A percentile compares a stretch with the other conserved stretches of the same genome.
Conservation (phyloP, 2,113 vertebrate species). For the Ahaetulla prasina region DNA sequence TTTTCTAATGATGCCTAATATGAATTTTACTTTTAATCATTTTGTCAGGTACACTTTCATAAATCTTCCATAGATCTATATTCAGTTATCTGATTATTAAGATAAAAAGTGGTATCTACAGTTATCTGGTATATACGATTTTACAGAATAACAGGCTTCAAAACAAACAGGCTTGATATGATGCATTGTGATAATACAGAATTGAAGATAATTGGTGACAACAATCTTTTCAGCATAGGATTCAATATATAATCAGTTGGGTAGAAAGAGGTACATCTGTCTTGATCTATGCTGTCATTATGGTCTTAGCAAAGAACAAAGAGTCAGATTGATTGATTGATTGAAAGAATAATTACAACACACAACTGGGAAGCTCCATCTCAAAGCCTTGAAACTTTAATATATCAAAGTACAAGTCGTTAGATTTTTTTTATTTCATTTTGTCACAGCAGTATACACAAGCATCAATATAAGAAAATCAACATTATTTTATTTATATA, state of each 20-base stretch:
- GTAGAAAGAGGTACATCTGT: conserved; percentile 27
- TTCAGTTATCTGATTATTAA: not conserved
- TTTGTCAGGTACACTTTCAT: not conserved
- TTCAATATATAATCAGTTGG: conserved; percentile 26
- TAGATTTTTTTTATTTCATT: no score
- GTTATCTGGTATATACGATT: not conserved
- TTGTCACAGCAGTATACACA: no score
- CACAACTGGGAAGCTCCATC: conserved; percentile 36
- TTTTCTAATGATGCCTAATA: not conserved
- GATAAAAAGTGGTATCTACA: not conserved
- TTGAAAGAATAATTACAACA: conserved; percentile 22
- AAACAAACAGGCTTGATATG: not conserved
- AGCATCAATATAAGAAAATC: no score
- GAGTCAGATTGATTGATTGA: not conserved
- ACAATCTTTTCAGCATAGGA: conserved; percentile 14
- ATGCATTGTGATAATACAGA: not conserved
- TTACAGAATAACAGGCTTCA: not conserved
- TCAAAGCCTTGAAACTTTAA: not conserved
- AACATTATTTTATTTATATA: no score
- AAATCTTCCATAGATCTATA: not conserved
- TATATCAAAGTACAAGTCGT: conserved; percentile 29
- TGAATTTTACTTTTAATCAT: not conserved
- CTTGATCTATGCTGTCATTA: conserved; percentile 33
- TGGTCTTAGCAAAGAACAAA: conserved; percentile 21
- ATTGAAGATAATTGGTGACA: not conserved